phyloP scores from a whole-genome alignment of 2,797 vertebrate genomes.

The Otus scops region DNA sequence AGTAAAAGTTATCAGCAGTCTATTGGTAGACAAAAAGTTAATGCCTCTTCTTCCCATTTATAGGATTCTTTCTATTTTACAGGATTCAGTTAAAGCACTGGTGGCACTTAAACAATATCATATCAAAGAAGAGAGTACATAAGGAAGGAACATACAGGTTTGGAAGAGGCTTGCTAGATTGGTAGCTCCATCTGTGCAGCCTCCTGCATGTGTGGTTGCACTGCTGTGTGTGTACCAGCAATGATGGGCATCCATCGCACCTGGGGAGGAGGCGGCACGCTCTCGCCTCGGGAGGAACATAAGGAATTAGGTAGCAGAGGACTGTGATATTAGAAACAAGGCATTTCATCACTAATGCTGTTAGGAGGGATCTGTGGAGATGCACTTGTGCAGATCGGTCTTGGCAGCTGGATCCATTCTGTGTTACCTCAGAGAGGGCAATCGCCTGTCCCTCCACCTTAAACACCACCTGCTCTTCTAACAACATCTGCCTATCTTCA shows the following conservation, averaged over 20 bases:
- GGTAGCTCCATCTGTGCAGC: neutral
- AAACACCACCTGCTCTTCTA: neutral
- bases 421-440: neutral
- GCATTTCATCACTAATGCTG: neutral
- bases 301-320: neutral
- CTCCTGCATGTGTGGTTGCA: fast-evolving
- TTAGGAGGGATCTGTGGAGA: neutral
- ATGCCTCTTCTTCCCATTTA: neutral
- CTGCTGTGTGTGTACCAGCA: neutral
- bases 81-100: neutral
- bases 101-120: neutral
- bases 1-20: neutral
- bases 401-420: neutral
- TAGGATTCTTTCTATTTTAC: neutral
- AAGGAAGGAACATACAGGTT: neutral
- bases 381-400: neutral
- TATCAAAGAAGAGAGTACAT: neutral
- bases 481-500: neutral
- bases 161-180: neutral
- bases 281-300: neutral
- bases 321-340: neutral
- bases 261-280: neutral
- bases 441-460: neutral
- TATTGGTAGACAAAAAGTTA: neutral
- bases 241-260: fast-evolving